Base-by-base conservation (phyloP, 2,888 invertebrate genomes). In the Archips xylosteana region DNA sequence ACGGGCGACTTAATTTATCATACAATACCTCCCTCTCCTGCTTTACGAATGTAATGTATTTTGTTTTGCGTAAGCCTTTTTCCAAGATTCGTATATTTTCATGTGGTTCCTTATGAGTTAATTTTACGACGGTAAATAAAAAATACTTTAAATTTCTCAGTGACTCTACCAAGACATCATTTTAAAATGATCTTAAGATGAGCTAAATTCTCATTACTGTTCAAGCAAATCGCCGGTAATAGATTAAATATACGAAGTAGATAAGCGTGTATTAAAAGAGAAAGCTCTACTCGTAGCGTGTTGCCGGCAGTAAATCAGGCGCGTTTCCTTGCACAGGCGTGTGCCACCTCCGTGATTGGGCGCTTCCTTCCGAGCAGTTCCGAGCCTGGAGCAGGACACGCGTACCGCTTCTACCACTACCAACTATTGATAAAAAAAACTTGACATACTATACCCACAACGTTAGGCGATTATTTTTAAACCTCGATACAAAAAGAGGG, bases 311-410 rank as follows among this genome's bases (percentile, higher is more conserved):
- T 82, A 81, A 83, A 82, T 82, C 81, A 81, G 72, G 59, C 75
- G 75, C 66, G 63, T 73, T 78, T 78, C 79, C 75, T 73, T 74
- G 71, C 76, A 54, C 74, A 70, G 70, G 77, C 71, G 76, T 76
- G 75, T 75, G 73, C 75, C 66, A 75, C 77, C 77, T 73, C 76
- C 73, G 76, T 81, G 81, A 83, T 84, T 81, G 81, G 79, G 67
- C 65, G 74, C 76, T 83, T 84, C 82, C 82, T 82, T 81, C 80
- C 57, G 57, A 57, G 57, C 32, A 32, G 57, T 10, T 32, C 12
- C 32, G 57, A 57, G 57, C 57, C 32, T 57, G 51, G 57, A 47
- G 57, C 49, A 32, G 39, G 39, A 61, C 70, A 68, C 70, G 64
- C 72, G 63, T 42, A 74, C 69, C 71, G 65, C 74, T 74, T 36